Evolutionary conservation across 2,113 vertebrate genomes (phyloP).

Genomic region (Galeopterus variegatus): DNA sequence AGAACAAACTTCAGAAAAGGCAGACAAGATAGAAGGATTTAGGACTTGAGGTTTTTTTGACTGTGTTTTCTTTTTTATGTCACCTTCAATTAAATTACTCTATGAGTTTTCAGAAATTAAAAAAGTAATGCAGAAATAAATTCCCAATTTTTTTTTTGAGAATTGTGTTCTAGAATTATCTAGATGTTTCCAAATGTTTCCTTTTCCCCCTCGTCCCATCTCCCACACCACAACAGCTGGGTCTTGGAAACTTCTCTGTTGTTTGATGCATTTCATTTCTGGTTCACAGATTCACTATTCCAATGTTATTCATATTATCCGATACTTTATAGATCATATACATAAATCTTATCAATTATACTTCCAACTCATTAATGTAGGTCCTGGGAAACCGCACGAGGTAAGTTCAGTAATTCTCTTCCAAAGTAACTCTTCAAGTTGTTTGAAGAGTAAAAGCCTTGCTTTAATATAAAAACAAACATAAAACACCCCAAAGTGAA

Average conservation of each 20-base stretch:
- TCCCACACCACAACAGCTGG: background rate
- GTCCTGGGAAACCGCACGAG: background rate
- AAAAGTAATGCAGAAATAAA: slow-evolving; percentile 3
- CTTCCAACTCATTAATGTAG: slow-evolving; percentile 37
- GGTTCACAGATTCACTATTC: background rate
- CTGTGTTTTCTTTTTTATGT: background rate
- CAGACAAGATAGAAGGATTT: background rate
- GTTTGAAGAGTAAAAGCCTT: slow-evolving; percentile 70
- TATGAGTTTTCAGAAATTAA: slow-evolving; percentile 10
- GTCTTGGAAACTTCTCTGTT: background rate
- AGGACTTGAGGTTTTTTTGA: background rate
- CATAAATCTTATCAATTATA: background rate
- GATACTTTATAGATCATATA: slow-evolving; percentile 31
- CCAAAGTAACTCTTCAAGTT: slow-evolving; percentile 74
- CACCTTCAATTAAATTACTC: background rate
- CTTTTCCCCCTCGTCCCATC: background rate
- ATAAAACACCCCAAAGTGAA: background rate
- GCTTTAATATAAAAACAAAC: slow-evolving; percentile 73
- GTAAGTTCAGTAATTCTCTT: slow-evolving; percentile 44
- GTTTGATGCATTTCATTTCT: background rate
- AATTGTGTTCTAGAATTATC: slow-evolving; percentile 26
- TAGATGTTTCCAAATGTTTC: background rate
- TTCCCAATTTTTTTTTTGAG: background rate
- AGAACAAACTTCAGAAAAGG: slow-evolving; percentile 21
- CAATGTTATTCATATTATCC: slow-evolving; percentile 73